Evolutionary conservation across 1,140 invertebrate genomes (phyloP).

Genomic region (Oreohelix idahoensis): DNA sequence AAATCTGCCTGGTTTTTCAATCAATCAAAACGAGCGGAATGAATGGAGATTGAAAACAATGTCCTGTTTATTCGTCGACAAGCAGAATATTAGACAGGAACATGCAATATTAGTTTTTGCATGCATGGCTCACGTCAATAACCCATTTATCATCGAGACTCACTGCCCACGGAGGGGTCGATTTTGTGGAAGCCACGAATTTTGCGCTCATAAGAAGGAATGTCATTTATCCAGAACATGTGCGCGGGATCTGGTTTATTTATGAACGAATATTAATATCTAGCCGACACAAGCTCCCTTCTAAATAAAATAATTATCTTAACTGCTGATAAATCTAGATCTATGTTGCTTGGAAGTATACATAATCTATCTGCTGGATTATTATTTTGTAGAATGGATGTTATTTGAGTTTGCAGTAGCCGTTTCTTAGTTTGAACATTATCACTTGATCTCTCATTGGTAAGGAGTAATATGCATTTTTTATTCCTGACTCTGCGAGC

Average conservation of each 20-base stretch:
- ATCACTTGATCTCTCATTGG: too few relatives aligned
- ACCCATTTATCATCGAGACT: not conserved
- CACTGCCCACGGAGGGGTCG: not conserved
- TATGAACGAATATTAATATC: too few relatives aligned
- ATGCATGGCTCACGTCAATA: not conserved
- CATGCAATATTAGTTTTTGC: conserved; percentile 1
- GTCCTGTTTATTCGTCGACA: not conserved
- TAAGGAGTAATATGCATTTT: too few relatives aligned
- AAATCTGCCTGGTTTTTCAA: not conserved
- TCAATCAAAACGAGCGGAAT: not conserved
- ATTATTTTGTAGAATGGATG: too few relatives aligned
- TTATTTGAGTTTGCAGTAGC: too few relatives aligned
- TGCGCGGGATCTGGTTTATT: not conserved
- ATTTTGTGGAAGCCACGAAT: not conserved
- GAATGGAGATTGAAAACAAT: not conserved
- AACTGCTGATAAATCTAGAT: too few relatives aligned
- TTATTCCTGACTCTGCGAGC: too few relatives aligned
- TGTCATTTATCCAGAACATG: not conserved
- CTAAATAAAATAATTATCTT: too few relatives aligned
- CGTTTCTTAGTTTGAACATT: too few relatives aligned
- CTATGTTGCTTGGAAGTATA: too few relatives aligned
- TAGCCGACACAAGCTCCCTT: too few relatives aligned
- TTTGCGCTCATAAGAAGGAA: not conserved
- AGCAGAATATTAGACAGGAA: not conserved
- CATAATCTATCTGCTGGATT: too few relatives aligned